Evolutionary conservation across 2,113 vertebrate species (phyloP), one percentile per base, ranked within the genome.

Genomic region (Casuarius casuarius): DNA sequence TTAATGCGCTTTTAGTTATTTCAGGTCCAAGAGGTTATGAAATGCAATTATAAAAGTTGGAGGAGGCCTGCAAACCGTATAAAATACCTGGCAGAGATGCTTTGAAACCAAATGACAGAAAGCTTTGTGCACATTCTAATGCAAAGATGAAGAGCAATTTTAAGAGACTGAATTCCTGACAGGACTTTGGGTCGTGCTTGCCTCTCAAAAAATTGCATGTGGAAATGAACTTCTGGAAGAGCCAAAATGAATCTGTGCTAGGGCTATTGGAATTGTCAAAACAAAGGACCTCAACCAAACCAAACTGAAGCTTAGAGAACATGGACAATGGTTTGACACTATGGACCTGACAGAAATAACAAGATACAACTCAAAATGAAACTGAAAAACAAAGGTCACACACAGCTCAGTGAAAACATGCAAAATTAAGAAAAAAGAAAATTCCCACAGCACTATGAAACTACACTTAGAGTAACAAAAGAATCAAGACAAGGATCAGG

Each of bases 1-100:
- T 89, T 96, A 85, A 96, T 95, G 78, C 88, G 94, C 90, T 94
- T 94, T 94, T 85, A 85, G 81, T 85, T 93, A 87, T 85, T 96
- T 85, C 78, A 90, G 93, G 71, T 90, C 85, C 5, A 4, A 51
- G 20, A 88, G 78, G 67, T 93, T 91, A 91, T 70, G 63, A 91
- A 93, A 93, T 49, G 59, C 42, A 96, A 94, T 85, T 91, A 90
- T 1, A 80, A 67, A 75, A 94, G 75, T 46, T 93, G 90, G 63
- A 91, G 68, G 54, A 90, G 74, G 59, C 52, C 89, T 80, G 59
- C 62, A 77, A n/a, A 83, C 33, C 49, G 66, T 75, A 85, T 40
- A 83, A 79, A 59, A 91, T 80, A 40, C 17, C 82, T 90, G 82
- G 66, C 84, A 85, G 74, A 94, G 49, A n/a, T 28, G 21, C 29